Evolutionary conservation across 2,113 vertebrate genomes (phyloP).

Genomic region (Odocoileus hemionus): DNA sequence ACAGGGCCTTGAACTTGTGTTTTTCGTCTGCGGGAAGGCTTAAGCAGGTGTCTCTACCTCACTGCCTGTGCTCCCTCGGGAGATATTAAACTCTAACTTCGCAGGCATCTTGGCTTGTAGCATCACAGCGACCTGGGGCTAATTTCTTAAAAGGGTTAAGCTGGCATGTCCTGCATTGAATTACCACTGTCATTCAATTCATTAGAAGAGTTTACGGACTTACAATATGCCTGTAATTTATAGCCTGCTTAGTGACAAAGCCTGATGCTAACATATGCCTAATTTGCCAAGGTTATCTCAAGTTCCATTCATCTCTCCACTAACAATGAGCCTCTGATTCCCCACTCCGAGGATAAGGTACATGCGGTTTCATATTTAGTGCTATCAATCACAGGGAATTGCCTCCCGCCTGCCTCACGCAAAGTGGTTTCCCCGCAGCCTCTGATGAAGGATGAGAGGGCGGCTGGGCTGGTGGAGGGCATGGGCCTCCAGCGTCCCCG

Average conservation of each 20-base stretch:
- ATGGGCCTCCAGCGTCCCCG: conserved; percentile 71
- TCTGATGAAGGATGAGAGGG: conserved; percentile 62
- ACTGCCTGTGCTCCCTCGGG: not conserved
- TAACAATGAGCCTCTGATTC: conserved; percentile 82
- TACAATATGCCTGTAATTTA: conserved; percentile 85
- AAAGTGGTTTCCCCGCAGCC: conserved; percentile 77
- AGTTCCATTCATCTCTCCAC: conserved; percentile 84
- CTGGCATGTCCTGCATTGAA: conserved; percentile 74
- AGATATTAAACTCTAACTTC: conserved; percentile 35
- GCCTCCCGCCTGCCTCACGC: conserved; percentile 80
- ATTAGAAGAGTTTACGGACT: conserved; percentile 85
- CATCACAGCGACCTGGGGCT: conserved; percentile 66
- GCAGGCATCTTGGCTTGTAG: conserved; percentile 64
- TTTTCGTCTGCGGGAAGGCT: not conserved
- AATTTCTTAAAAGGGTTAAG: conserved; percentile 79
- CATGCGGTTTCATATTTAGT: conserved; percentile 84
- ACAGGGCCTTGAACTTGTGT: not conserved
- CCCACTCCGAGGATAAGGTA: conserved; percentile 78
- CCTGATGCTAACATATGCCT: conserved; percentile 85
- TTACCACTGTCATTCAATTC: conserved; percentile 80
- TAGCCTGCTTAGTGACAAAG: conserved; percentile 83
- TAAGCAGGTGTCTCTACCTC: not conserved
- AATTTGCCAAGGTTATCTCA: conserved; percentile 86
- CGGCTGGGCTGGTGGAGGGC: conserved; percentile 76
- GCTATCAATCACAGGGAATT: conserved; percentile 88